Evolutionary conservation across 2,797 vertebrate species (phyloP).

Genomic region (Orestias chungarensis): DNA sequence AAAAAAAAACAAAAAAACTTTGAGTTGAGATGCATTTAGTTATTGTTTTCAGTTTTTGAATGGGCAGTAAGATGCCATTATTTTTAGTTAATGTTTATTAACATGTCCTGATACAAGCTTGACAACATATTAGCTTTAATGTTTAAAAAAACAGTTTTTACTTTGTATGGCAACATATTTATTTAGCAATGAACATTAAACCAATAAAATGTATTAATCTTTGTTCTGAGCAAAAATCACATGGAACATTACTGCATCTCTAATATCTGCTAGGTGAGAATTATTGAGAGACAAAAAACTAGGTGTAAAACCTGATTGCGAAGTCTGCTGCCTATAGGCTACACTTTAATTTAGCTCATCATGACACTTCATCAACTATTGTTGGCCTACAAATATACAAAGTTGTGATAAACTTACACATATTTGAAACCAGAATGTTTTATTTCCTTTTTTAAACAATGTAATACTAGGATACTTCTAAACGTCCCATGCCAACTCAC

Average conservation of each 20-base stretch:
- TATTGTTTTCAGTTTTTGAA: neutral
- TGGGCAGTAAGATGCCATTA: neutral
- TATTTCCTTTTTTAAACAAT: too few relatives aligned
- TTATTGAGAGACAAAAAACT: neutral
- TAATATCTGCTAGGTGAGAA: too few relatives aligned
- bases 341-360: neutral
- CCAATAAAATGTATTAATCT: neutral
- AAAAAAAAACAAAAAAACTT: too few relatives aligned
- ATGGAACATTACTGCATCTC: too few relatives aligned
- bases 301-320: neutral
- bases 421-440: too few relatives aligned
- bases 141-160: neutral
- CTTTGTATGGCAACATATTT: neutral
- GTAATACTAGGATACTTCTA: too few relatives aligned
- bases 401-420: too few relatives aligned
- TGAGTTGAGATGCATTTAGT: neutral
- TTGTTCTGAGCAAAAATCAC: neutral
- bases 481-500: too few relatives aligned
- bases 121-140: too few relatives aligned
- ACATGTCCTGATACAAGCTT: neutral
- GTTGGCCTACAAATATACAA: too few relatives aligned
- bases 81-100: neutral
- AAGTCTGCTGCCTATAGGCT: neutral
- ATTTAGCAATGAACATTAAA: neutral
- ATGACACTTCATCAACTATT: neutral